Conservation (phyloP, 2,888 invertebrate genomes). For the Volucella inanis region DNA sequence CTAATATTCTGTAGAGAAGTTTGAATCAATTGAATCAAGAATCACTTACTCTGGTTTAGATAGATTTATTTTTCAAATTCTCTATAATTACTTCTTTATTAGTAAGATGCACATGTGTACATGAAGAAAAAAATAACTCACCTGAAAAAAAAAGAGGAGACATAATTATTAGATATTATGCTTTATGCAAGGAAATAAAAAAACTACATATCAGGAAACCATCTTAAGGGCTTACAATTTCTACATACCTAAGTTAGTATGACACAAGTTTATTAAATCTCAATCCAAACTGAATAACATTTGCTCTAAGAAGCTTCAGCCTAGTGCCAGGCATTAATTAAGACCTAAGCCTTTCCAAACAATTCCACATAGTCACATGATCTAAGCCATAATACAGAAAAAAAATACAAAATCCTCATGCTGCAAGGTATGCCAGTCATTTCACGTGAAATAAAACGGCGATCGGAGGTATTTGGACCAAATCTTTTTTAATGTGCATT, state of each 20-base stretch:
- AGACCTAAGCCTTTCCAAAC: conserved; percentile 26
- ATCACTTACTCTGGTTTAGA: too few relatives aligned
- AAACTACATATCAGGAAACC: background rate
- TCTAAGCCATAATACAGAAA: background rate
- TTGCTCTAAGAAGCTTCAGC: conserved; percentile 7
- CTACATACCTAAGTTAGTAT: conserved; percentile 4
- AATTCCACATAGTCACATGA: conserved; percentile 3
- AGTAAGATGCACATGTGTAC: too few relatives aligned
- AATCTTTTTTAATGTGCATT: conserved; percentile 48
- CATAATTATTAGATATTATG: background rate
- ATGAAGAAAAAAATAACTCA: conserved; percentile 9
- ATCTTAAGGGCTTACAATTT: conserved; percentile 1
- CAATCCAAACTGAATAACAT: conserved; percentile 11
- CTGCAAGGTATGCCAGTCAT: background rate
- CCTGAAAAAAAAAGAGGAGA: conserved; percentile 31
- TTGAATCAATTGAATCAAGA: too few relatives aligned
- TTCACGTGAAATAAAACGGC: background rate
- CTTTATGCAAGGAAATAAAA: background rate
- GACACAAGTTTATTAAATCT: conserved; percentile 14
- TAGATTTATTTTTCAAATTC: too few relatives aligned
- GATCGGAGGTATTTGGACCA: conserved; percentile 43
- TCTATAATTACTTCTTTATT: conserved; percentile 3
- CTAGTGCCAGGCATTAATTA: conserved; percentile 19
- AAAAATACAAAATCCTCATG: background rate
- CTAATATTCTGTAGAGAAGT: too few relatives aligned